phyloP scores from a whole-genome alignment of 2,888 invertebrate genomes.

The Drosophila aldrichi region DNA sequence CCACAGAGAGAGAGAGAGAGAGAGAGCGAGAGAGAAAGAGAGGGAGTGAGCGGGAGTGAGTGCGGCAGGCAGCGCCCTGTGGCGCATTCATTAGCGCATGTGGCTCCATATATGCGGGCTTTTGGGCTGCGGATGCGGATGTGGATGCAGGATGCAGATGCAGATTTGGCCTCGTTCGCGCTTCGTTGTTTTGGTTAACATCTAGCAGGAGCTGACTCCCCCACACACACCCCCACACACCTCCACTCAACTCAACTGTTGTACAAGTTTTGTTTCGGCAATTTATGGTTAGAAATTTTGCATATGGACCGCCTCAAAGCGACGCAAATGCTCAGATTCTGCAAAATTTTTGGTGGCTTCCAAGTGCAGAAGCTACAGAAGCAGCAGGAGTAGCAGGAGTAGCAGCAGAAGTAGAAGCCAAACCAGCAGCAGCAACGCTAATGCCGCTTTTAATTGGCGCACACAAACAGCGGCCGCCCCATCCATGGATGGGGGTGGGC shows the following conservation, averaged over 20 bases:
- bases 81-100: conserved; percentile 71
- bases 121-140: conserved; percentile 12
- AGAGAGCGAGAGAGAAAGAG: neutral
- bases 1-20: conserved; percentile 9
- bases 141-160: conserved; percentile 36
- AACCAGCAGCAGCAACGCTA: conserved; percentile 49
- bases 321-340: conserved; percentile 5
- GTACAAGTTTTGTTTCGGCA: conserved; percentile 74
- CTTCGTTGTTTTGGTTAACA: conserved; percentile 58
- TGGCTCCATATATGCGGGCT: conserved; percentile 19
- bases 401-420: neutral
- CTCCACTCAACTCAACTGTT: conserved; percentile 12
- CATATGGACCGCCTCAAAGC: conserved; percentile 64
- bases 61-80: conserved; percentile 21
- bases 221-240: conserved; percentile 1
- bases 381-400: neutral
- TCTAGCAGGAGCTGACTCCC: conserved; percentile 16
- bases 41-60: neutral
- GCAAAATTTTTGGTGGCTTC: conserved; percentile 70
- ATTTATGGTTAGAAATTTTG: conserved; percentile 79
- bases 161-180: conserved; percentile 62
- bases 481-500: neutral
- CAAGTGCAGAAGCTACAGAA: conserved; percentile 42
- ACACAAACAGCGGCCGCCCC: conserved; percentile 61
- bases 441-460: conserved; percentile 79